Percentiles rank a stretch among this genome's conserved stretches.
Evolutionary conservation across 2,888 invertebrate genomes (phyloP).

Genomic region (Euproctis similis): DNA sequence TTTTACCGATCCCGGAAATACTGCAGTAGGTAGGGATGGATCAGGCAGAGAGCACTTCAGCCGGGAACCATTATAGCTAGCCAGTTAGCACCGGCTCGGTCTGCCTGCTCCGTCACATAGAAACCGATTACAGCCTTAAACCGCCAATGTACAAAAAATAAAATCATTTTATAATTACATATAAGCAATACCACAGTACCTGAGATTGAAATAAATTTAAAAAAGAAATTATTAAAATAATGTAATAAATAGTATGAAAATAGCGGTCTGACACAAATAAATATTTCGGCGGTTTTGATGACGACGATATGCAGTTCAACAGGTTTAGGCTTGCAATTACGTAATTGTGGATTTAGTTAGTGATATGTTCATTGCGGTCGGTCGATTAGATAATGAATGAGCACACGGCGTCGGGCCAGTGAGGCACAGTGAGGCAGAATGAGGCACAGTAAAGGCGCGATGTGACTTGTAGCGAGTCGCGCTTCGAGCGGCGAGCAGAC

Average conservation of each 20-base stretch:
- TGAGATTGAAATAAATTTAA: conserved; percentile 41
- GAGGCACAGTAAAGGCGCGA: no score
- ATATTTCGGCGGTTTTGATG: conserved; percentile 36
- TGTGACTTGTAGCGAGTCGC: no score
- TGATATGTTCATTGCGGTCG: conserved; percentile 23
- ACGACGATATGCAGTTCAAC: conserved; percentile 28
- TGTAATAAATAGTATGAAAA: conserved; percentile 60
- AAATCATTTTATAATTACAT: conserved; percentile 56
- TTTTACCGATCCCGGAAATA: conserved; percentile 34
- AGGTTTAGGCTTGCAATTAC: conserved; percentile 29
- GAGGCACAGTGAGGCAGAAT: conserved; percentile 5
- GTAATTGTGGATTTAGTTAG: conserved; percentile 24
- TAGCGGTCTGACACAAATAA: conserved; percentile 42
- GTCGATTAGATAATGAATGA: no score
- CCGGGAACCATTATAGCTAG: no score
- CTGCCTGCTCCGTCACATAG: conserved; percentile 22
- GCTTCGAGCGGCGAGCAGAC: conserved; percentile 7
- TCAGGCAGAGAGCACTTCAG: conserved; percentile 9
- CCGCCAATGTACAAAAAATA: conserved; percentile 44
- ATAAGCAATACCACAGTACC: conserved; percentile 73
- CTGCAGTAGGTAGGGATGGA: conserved; percentile 20
- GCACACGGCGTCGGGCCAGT: conserved; percentile 16
- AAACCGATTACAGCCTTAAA: conserved; percentile 28
- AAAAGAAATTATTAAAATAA: conserved; percentile 40
- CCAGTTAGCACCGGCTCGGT: neutral